Evolutionary conservation across 1,140 invertebrate species (phyloP), one percentile per base, ranked within the genome.

Genomic region (Brachionus plicatilis): DNA sequence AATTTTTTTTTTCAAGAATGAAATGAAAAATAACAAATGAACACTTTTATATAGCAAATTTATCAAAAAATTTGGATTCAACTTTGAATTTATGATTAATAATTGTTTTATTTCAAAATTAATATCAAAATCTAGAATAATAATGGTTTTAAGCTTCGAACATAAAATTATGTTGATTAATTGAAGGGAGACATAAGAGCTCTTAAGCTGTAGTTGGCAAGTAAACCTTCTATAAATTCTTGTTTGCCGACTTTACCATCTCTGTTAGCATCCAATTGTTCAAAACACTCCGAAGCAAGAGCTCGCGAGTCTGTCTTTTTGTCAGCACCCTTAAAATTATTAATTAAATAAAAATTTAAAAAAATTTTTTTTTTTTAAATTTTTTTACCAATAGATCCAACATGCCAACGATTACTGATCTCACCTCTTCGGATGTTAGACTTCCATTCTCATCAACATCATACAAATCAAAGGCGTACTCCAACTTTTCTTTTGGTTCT

Each of bases 401-500:
- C 79, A 82, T 82, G 9, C 53, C 79, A 24, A 65, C 9, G 1
- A 82, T 27, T 27, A 82, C 79, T 41, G 33, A 43, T 82, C 33
- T 65, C 12, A 82, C n/a, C n/a, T 82, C 79, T 45, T 24, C 47
- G 2, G 17, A 43, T 3, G 29, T 45, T 1, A 83, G 7, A 33
- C 11, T 37, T 9, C 82, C 82, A 72, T 83, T 72, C 1, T 43
- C 12, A 50, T 83, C 82, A 4, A 41, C 7, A 72, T 83, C 82
- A 41, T 83, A 83, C 20, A 68, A 83, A 43, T 60, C 33, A 50
- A 83, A 83, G 5, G 82, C 82, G 33, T 83, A 83, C 41, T 83
- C 60, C 9, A 83, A 56, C 20, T 68, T 68, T 47, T 43, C 9
- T 70, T 60, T 68, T 1, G 53, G 65, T 20, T 83, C 82, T 6